Base-by-base conservation (phyloP, 2,113 vertebrate genomes). In the Uropsilus gracilis region DNA sequence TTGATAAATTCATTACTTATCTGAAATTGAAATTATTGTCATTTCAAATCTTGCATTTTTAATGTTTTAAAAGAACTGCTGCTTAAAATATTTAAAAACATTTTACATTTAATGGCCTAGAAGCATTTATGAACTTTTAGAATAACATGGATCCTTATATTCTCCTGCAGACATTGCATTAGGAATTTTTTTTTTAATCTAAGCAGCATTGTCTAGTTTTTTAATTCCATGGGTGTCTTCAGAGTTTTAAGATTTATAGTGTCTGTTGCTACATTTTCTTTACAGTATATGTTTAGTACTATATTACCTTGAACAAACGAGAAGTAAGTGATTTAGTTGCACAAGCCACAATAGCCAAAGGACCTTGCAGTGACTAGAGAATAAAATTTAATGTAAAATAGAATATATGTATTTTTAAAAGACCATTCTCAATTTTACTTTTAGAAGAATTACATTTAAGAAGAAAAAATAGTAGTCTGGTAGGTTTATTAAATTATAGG, bases 21-120 rank as follows among this genome's bases (percentile, higher is more conserved):
- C n/a, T 75, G 55, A 92, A 95, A 93, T 66, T 85, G 34, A 93
- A 96, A 85, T 69, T 91, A 59, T 76, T 91, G 59, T 5, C 53
- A 68, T 94, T 86, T 81, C 16, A 94, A 91, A 75, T 86, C 76
- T 85, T 69, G 87, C 1, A 20, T 84, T 42, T 24, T 42, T 24
- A 81, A 30, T 91, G 0, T 94, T 93, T 90, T 75, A 92, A 59
- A 39, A 75, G n/a, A 73, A 90, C n/a, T 94, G 59, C 30, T 63
- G 1, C n/a, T 88, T 91, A 89, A 82, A 87, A 78, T 75, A 69
- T 94, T 94, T 63, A 5, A 34, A 64, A 92, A 89, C 50, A 80
- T 92, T 91, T 26, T 24, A 90, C n/a, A n/a, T n/a, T n/a, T n/a
- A 92, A 71, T 84, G 12, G 10, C 80, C 87, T 78, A n/a, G 59